Evolutionary conservation across 2,888 invertebrate genomes (phyloP).

Genomic region (Drosophila kambysellisi): DNA sequence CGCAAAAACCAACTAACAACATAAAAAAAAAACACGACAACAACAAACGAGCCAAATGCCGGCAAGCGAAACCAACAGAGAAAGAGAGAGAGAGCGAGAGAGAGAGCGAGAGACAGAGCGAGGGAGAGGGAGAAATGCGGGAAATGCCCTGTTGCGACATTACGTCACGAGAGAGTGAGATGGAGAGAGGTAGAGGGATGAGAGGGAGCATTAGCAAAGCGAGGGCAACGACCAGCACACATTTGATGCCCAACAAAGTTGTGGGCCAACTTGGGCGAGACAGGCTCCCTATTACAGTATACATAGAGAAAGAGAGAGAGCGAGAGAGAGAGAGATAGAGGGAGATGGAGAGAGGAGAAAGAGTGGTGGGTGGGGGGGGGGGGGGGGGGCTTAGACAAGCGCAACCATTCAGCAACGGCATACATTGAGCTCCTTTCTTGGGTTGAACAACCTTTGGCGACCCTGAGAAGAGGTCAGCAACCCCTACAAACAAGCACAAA

Average conservation of each 20-base stretch:
- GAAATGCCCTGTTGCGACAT: conserved; percentile 70
- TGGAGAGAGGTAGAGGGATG: neutral
- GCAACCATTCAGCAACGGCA: conserved; percentile 47
- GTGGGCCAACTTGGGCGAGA: conserved; percentile 25
- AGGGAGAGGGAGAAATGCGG: conserved; percentile 20
- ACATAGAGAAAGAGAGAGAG: neutral
- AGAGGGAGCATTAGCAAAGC: conserved; percentile 4
- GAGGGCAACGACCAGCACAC: conserved; percentile 83
- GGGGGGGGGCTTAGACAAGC: neutral
- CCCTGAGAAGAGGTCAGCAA: conserved; percentile 86
- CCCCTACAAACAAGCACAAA: conserved; percentile 73
- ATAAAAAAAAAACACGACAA: conserved; percentile 11
- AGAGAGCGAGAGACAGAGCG: neutral
- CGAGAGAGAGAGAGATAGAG: neutral
- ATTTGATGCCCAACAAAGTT: conserved; percentile 63
- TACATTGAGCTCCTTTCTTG: conserved; percentile 60
- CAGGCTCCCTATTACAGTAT: neutral
- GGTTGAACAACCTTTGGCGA: conserved; percentile 85
- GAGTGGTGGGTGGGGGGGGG: too few species aligned
- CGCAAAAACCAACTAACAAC: conserved; percentile 38
- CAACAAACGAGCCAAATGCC: conserved; percentile 28
- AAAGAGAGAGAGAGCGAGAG: neutral
- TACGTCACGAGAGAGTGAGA: conserved; percentile 56
- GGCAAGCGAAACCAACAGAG: conserved; percentile 8
- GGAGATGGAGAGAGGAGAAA: neutral